Percentiles rank a stretch among this genome's conserved stretches.
phyloP scores from a whole-genome alignment of 1,140 invertebrate genomes.

The Drosophila biarmipes region DNA sequence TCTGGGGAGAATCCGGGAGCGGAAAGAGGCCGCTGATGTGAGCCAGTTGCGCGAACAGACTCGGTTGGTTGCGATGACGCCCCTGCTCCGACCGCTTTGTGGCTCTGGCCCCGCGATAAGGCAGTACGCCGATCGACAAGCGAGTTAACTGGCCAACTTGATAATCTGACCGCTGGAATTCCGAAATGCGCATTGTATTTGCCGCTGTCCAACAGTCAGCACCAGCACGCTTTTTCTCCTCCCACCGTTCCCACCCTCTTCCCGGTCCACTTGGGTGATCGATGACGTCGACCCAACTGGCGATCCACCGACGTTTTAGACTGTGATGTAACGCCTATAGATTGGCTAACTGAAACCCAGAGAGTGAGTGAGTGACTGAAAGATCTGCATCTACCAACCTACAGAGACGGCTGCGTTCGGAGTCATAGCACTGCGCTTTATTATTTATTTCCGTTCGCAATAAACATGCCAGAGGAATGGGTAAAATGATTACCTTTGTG shows the following conservation, averaged over 20 bases:
- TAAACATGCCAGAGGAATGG: background rate
- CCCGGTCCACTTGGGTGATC: slow-evolving; percentile 24
- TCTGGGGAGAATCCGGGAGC: slow-evolving; percentile 13
- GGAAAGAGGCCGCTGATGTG: slow-evolving; percentile 13
- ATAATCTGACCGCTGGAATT: slow-evolving; percentile 36
- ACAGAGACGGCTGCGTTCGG: background rate
- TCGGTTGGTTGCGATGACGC: slow-evolving; percentile 1
- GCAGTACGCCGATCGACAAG: slow-evolving; percentile 24
- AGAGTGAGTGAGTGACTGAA: slow-evolving; percentile 42
- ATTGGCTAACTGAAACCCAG: slow-evolving; percentile 27
- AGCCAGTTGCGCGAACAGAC: slow-evolving; percentile 58
- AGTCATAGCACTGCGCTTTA: background rate
- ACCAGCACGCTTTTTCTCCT: slow-evolving; percentile 14
- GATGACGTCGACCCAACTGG: slow-evolving; percentile 44
- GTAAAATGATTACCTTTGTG: background rate
- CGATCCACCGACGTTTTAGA: slow-evolving; percentile 10
- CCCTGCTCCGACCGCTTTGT: slow-evolving; percentile 28
- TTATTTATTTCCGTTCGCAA: background rate
- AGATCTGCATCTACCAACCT: slow-evolving; percentile 33
- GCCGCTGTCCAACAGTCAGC: slow-evolving; percentile 13
- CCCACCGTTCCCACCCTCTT: background rate
- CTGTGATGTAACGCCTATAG: slow-evolving; percentile 62
- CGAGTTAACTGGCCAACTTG: slow-evolving; percentile 39
- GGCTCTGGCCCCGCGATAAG: slow-evolving; percentile 42
- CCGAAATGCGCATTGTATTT: slow-evolving; percentile 23